Evolutionary conservation across 1,140 invertebrate species (phyloP).

Genomic region (Aplysia californica): DNA sequence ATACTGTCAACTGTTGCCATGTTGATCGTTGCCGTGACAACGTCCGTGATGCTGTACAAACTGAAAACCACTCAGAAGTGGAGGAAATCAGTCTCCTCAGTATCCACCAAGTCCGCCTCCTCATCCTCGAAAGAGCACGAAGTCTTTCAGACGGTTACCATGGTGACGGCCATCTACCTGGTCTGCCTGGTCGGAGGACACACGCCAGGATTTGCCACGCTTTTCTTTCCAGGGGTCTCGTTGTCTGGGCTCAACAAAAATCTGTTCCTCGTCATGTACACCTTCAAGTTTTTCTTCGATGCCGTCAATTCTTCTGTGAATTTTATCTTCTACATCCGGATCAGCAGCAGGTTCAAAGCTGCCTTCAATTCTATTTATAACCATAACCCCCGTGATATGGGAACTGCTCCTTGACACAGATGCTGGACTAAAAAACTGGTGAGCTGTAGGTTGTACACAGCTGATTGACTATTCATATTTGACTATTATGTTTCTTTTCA

Average conservation of each 20-base stretch:
- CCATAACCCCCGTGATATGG: too few relatives aligned
- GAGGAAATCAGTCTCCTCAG: not conserved
- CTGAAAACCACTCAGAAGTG: not conserved
- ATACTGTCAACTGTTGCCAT: not conserved
- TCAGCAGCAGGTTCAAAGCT: not conserved
- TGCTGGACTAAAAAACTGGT: too few relatives aligned
- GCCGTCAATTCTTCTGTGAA: not conserved
- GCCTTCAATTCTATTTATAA: not conserved
- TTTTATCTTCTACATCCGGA: slow-evolving; percentile 3
- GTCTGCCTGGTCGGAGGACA: not conserved
- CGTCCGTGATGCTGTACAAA: not conserved
- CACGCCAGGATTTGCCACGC: not conserved
- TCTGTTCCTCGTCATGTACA: not conserved
- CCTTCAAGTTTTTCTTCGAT: not conserved
- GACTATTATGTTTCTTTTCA: too few relatives aligned
- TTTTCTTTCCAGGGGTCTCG: not conserved
- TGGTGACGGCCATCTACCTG: not conserved
- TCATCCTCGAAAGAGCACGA: not conserved
- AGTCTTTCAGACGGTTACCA: not conserved
- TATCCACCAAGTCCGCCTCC: not conserved
- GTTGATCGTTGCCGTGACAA: not conserved
- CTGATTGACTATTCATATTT: too few relatives aligned
- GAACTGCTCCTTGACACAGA: too few relatives aligned
- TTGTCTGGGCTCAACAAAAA: not conserved
- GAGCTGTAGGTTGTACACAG: too few relatives aligned